These are phyloP conservation scores for Macrotus californicus DNA, from an alignment of 2,113 vertebrate genomes.

Conservation along the genomic window DNA sequence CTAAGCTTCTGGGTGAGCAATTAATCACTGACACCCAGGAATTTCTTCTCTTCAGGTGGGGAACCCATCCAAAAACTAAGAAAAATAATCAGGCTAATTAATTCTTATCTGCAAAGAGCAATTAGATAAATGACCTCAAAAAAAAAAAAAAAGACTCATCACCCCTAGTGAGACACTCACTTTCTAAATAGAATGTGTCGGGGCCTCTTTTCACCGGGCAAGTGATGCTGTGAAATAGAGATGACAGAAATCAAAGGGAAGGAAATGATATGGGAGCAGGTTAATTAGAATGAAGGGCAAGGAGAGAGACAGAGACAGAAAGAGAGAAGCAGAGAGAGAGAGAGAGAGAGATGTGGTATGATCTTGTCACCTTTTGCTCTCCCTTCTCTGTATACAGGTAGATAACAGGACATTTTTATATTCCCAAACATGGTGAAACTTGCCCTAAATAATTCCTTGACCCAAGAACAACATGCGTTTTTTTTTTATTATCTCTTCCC, in stretches of 20 bases:
- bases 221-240: slow-evolving; percentile 80
- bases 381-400: slow-evolving; percentile 22
- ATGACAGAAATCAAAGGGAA: slow-evolving; percentile 77
- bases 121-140: slow-evolving; percentile 94
- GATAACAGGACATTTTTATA: not conserved
- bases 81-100: slow-evolving; percentile 99
- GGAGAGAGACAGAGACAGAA: slow-evolving; percentile 39
- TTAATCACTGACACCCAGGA: slow-evolving; percentile 97
- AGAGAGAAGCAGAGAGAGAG: rapidly evolving
- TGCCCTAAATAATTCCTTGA: not conserved
- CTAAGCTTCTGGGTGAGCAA: slow-evolving; percentile 91
- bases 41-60: slow-evolving; percentile 97
- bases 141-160: slow-evolving; percentile 87
- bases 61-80: slow-evolving; percentile 92
- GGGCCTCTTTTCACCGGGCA: slow-evolving; percentile 82
- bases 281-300: slow-evolving; percentile 91
- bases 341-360: not conserved
- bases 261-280: slow-evolving; percentile 79
- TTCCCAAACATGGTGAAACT: not conserved
- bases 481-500: not conserved
- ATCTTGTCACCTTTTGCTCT: slow-evolving; percentile 54
- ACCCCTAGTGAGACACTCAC: slow-evolving; percentile 90
- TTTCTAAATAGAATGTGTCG: slow-evolving; percentile 86
- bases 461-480: not conserved
- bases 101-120: slow-evolving; percentile 99